Evolutionary conservation across 2,888 invertebrate genomes (phyloP).

Genomic region (Siphlonurus alternatus): DNA sequence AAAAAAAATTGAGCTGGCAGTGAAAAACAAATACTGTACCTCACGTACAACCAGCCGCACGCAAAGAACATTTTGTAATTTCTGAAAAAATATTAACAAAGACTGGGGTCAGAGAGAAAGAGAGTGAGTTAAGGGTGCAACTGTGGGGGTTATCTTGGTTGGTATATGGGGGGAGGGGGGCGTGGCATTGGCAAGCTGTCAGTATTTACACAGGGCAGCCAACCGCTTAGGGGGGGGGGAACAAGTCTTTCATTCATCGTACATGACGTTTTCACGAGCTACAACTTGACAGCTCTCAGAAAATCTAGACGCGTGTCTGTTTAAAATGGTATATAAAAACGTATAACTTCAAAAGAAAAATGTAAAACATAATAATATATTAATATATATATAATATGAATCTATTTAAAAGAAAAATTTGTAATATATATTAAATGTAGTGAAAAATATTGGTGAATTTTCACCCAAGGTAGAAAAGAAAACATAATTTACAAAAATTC

Average conservation of each 20-base stretch:
- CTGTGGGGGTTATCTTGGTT: conserved; percentile 5
- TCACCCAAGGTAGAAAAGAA: background rate
- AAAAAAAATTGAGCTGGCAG: background rate
- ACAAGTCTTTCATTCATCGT: background rate
- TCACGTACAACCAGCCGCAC: conserved; percentile 73
- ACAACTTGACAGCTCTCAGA: no score
- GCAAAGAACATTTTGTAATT: conserved; percentile 70
- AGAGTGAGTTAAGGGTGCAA: conserved; percentile 7
- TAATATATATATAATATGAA: conserved; percentile 7
- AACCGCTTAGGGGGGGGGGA: background rate
- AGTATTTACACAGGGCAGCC: background rate
- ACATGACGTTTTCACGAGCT: background rate
- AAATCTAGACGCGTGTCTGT: background rate
- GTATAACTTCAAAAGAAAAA: background rate
- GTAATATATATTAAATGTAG: background rate
- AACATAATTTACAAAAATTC: background rate
- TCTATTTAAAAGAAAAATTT: background rate
- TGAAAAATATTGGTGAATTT: background rate
- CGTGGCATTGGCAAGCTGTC: no score
- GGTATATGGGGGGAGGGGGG: background rate
- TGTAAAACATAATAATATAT: conserved; percentile 6
- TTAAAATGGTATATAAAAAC: no score
- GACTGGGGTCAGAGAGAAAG: conserved; percentile 26
- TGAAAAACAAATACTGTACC: conserved; percentile 37
- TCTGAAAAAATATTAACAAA: conserved; percentile 47